Evolutionary conservation across 2,113 vertebrate species (phyloP), one percentile per base, ranked within the genome.

Genomic region (Xerus inauris): DNA sequence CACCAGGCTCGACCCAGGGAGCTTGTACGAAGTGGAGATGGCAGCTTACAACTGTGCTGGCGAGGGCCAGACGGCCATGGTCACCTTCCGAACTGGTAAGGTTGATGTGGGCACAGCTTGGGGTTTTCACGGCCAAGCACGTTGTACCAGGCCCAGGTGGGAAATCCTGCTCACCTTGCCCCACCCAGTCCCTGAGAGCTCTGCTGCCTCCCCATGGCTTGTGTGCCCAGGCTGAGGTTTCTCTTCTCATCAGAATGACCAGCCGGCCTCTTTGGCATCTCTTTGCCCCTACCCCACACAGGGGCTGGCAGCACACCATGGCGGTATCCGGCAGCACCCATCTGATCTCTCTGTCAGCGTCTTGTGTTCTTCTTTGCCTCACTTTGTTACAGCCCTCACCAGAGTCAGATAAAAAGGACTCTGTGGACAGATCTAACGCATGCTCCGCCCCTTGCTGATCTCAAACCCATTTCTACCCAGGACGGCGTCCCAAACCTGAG

Each of bases 1-100:
- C 92, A 98, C 98, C 87, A 99, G 98, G 94, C 98, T 99, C 87
- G 99, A 99, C 96, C 99, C 99, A 0, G 99, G 99, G 89, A 99
- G 99, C 91, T 98, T 99, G 85, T 99, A 99, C 0, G 99, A 99
- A 97, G 99, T 99, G 94, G 99, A 99, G 98, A 99, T 99, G 99
- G 98, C 99, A 0, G 99, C 99, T 77, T 99, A 99, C 97, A 99
- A 99, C 98, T 99, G 99, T 13, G 99, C 99, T 0, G 99, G 99
- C 2, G 98, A 99, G 91, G 99, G 99, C 72, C 99, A 99, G 98
- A 99, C 99, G 0, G 99, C 99, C 89, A 99, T 99, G 99, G 99
- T 99, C 98, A 99, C 99, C 96, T 99, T 99, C 98, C 99, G 99
- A 96, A 99, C 99, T 1, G 99, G 99, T 98, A 99, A 99, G 98